Evolutionary conservation across 1,140 invertebrate species (phyloP), one percentile per base, ranked within the genome.

Genomic region (Mylabris phalerata): DNA sequence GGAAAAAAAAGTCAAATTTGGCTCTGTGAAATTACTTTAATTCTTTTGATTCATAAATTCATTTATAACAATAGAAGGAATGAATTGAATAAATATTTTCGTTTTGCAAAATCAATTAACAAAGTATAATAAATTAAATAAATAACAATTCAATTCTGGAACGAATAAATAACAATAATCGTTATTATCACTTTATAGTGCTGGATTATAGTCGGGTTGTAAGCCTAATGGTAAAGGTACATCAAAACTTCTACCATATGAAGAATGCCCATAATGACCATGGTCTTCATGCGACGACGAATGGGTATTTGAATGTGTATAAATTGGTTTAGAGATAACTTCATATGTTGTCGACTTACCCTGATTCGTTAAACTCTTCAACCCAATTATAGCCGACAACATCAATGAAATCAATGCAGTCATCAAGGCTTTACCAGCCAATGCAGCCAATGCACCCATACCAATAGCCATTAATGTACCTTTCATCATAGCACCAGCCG

Each of bases 381-480:
- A 72, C 0, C 87, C 87, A 25, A 89, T 80, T 32, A 92, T 83
- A 1, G 84, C 87, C 0, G 89, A 87, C 0, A 91, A 73, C 70
- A 90, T 82, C 1, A 91, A 74, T 0, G 89, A 86, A 80, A 91
- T 86, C 27, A 92, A 65, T 9, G 86, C 87, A 0, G 88, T 88
- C 86, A 91, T 90, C 7, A 92, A 69, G 2, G 89, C 89, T 73
- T 92, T 92, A n/a, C 89, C 89, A 3, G 89, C 88, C 3, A 91
- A 74, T 42, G 88, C 75, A 0, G 88, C 88, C 2, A 92, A 70
- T 0, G 83, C 86, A n/a, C 85, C 87, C 51, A 91, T 75, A 5
- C 83, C 88, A 9, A 90, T 66, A 0, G 87, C 86, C 66, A 88
- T 82, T 0, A 90, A 68, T 2, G 87, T 90, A 75, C 81, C 83